A percentile compares a stretch with the other conserved stretches of the same genome.
These are phyloP conservation scores for Palythoa grandis DNA, from an alignment of 92 coral and sea anemone genomes.

Conservation along the genomic window DNA sequence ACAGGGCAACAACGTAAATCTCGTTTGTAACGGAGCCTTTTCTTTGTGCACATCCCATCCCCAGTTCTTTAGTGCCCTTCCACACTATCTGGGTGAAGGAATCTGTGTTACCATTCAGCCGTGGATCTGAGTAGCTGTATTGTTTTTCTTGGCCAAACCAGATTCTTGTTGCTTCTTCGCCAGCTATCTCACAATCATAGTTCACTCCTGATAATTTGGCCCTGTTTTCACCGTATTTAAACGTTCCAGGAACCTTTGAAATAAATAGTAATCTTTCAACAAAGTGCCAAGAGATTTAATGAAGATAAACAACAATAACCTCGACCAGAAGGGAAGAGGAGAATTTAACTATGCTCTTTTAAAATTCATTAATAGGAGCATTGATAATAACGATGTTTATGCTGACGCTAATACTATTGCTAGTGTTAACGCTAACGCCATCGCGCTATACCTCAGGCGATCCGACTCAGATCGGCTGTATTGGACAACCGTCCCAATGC, in stretches of 20 bases:
- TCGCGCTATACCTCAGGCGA: no score
- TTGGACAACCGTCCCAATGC: no score
- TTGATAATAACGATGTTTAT: no score
- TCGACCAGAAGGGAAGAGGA: no score
- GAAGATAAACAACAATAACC: no score
- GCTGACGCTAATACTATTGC: no score
- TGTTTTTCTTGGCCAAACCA: conserved; percentile 91
- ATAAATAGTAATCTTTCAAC: neutral
- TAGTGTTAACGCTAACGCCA: no score
- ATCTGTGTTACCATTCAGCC: conserved; percentile 88
- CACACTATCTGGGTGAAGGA: conserved; percentile 96
- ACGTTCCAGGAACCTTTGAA: conserved; percentile 58
- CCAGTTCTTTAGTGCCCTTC: conserved; percentile 88
- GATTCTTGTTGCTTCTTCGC: conserved; percentile 89
- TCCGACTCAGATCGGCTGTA: no score
- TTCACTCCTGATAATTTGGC: conserved; percentile 91
- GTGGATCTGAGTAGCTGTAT: conserved; percentile 91
- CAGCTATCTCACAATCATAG: conserved; percentile 94
- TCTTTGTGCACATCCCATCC: conserved; percentile 98
- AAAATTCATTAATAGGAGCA: no score
- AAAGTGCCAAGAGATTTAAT: no score
- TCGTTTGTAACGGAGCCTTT: conserved; percentile 92
- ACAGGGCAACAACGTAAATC: conserved; percentile 88
- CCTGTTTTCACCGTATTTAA: conserved; percentile 90
- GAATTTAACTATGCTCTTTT: no score